Base-by-base conservation (phyloP, 2,888 invertebrate genomes). In the Melinopterus prodromus region DNA sequence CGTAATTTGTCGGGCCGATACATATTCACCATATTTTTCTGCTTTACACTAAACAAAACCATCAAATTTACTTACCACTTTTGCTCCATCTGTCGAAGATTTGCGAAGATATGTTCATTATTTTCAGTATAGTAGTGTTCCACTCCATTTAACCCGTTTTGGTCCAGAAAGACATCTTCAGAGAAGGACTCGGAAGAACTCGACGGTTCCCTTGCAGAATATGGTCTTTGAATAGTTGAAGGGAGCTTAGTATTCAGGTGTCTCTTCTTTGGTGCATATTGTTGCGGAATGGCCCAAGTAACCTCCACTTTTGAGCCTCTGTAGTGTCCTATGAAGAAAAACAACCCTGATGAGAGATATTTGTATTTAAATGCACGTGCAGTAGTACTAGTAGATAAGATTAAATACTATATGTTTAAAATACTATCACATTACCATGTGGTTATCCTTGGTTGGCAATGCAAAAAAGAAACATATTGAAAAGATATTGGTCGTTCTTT, bases 201-300 rank as follows among this genome's bases (percentile, higher is more conserved):
- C 5, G 53, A 53, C 5, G 53, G 53, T 53, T 53, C 1, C 12
- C 53, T 53, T 7, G 53, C 2, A 4, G 53, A 53, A 1, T 7
- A 1, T 7, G 53, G 53, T 53, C 53, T 53, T 53, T 53, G 9
- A 12, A 53, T 53, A 53, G 5, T 4, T 9, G 53, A 53, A 12
- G 2, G 3, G 0, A 53, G 53, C 53, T 36, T 15, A 74, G 9
- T 9, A 36, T 36, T 36, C 74, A 74, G 12, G 37, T 74, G 70
- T 16, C 14, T 76, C 53, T 79, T 79, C 12, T 72, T 80, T 9
- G 80, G 80, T 16, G 76, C 78, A 69, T 53, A 78, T 37, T 78
- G 70, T 69, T 74, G 80, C 12, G 80, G 80, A 5, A 71, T 76
- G 12, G 80, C 80, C 80, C 78, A 80, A 12, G 6, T 69, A n/a